Conservation (phyloP, 2,888 invertebrate genomes). For the Plemyria rubiginata region DNA sequence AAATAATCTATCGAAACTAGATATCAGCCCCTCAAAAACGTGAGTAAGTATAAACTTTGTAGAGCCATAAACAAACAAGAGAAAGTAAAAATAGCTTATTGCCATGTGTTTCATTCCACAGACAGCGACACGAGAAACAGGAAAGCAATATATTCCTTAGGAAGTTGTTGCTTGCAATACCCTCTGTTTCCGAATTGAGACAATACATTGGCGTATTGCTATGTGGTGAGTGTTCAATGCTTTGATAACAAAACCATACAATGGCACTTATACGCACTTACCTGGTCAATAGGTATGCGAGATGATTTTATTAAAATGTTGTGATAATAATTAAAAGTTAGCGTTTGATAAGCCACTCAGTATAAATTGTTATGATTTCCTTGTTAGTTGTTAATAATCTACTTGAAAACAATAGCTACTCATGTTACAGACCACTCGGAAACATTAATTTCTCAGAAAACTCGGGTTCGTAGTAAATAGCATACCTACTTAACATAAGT, state of each 20-base stretch:
- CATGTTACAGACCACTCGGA: neutral
- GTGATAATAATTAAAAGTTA: conserved; percentile 18
- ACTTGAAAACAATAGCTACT: neutral
- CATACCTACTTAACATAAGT: neutral
- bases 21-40: conserved; percentile 70
- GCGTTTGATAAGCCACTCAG: conserved; percentile 5
- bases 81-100: conserved; percentile 22
- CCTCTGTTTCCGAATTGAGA: conserved; percentile 59
- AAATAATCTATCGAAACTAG: conserved; percentile 55
- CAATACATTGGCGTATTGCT: conserved; percentile 68
- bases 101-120: conserved; percentile 30
- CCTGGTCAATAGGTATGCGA: conserved; percentile 14
- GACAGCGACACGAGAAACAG: conserved; percentile 42
- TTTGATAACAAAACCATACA: conserved; percentile 34
- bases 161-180: conserved; percentile 50
- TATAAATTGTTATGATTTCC: conserved; percentile 12
- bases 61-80: conserved; percentile 5
- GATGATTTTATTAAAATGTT: conserved; percentile 22
- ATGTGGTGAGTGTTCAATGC: conserved; percentile 61
- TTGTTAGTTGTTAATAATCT: neutral
- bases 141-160: conserved; percentile 42
- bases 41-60: conserved; percentile 72
- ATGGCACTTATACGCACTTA: conserved; percentile 17
- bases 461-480: neutral
- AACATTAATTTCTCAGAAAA: neutral